These are phyloP conservation scores for Theristicus caerulescens DNA, from an alignment of 2,113 vertebrate species.

Conservation along the genomic window DNA sequence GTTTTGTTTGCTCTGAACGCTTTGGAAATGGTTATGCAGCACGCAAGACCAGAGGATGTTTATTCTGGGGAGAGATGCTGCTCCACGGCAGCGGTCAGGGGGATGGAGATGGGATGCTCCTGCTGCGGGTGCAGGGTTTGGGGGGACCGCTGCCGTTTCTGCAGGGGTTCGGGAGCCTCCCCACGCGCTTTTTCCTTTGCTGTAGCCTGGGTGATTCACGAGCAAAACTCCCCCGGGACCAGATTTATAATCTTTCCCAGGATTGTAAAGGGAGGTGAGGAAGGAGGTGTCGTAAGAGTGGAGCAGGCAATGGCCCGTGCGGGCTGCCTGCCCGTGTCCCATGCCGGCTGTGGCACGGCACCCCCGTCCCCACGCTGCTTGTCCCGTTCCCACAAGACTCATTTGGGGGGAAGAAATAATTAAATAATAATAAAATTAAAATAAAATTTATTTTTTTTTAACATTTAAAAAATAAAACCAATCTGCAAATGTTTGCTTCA, in stretches of 20 bases:
- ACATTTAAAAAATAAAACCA: background rate
- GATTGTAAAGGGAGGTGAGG: background rate
- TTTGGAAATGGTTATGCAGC: background rate
- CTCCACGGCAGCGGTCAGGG: fast-evolving
- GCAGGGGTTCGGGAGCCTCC: background rate
- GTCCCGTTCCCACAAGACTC: background rate
- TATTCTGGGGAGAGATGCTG: background rate
- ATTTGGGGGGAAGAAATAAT: background rate
- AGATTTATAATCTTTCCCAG: conserved; percentile 24
- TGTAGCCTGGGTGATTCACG: conserved; percentile 11
- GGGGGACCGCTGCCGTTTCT: fast-evolving
- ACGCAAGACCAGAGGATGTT: background rate
- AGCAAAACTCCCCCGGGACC: background rate
- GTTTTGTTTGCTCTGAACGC: background rate
- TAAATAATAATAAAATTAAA: background rate
- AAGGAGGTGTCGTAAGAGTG: background rate
- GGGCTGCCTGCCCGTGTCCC: background rate
- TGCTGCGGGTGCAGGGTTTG: background rate
- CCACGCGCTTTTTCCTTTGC: background rate
- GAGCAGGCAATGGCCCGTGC: background rate
- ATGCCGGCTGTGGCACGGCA: background rate
- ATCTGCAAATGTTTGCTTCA: background rate
- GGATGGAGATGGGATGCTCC: background rate
- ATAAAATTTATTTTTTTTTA: no score
- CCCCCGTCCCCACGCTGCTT: no score